These are phyloP conservation scores for Pelodiscus sinensis DNA, from an alignment of 2,113 vertebrate genomes.

Conservation along the genomic window DNA sequence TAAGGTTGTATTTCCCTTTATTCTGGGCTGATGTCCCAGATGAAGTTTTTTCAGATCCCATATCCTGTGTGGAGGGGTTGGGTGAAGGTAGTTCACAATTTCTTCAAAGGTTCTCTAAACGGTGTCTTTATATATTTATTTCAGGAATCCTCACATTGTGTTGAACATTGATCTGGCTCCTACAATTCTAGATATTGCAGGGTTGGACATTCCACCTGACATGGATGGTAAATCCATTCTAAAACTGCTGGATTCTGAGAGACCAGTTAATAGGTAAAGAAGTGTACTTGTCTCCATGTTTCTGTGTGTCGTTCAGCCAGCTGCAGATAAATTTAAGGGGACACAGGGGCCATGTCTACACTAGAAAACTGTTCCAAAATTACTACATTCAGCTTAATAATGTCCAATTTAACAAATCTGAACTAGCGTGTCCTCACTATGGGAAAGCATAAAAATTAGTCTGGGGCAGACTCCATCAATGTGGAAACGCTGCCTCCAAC, in stretches of 20 bases:
- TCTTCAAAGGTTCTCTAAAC: background rate
- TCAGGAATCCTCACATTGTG: conserved; percentile 93
- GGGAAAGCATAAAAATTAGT: too few relatives aligned
- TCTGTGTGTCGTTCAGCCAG: background rate
- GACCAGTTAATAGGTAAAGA: conserved; percentile 89
- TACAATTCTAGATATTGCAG: conserved; percentile 95
- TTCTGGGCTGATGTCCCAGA: conserved; percentile 2
- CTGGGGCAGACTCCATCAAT: too few relatives aligned
- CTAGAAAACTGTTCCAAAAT: too few relatives aligned
- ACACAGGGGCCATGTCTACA: background rate
- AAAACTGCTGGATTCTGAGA: conserved; percentile 91
- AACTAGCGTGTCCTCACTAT: too few relatives aligned
- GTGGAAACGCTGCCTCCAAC: too few relatives aligned
- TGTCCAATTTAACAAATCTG: too few relatives aligned
- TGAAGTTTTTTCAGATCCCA: conserved; percentile 8
- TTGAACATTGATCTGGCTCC: conserved; percentile 96
- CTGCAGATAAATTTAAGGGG: background rate
- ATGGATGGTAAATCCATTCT: conserved; percentile 99
- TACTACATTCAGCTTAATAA: too few relatives aligned
- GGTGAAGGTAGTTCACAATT: background rate
- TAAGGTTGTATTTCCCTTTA: background rate
- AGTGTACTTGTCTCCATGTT: fast-evolving
- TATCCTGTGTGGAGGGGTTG: background rate
- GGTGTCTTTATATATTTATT: background rate
- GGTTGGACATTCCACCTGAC: conserved; percentile 91